phyloP scores from a whole-genome alignment of 2,888 invertebrate genomes.

The Busseola fusca region DNA sequence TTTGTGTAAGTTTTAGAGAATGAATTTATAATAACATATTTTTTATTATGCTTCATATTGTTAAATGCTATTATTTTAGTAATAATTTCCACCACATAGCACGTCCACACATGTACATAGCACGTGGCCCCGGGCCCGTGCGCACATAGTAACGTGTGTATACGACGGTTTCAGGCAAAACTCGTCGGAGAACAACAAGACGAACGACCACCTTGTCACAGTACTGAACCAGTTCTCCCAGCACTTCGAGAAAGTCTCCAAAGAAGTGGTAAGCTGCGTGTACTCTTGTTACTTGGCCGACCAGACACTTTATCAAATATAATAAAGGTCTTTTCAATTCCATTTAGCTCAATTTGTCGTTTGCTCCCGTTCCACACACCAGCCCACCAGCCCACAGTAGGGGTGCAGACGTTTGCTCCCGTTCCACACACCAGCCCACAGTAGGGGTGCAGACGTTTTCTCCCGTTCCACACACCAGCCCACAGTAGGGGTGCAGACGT shows the following conservation, averaged over 20 bases:
- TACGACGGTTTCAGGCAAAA: slow-evolving; percentile 80
- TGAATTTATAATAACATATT: slow-evolving; percentile 6
- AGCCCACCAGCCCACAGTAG: neutral
- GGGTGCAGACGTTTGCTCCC: too few species aligned
- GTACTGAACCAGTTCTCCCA: slow-evolving; percentile 79
- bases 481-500: too few species aligned
- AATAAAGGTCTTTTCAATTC: neutral
- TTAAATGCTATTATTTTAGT: slow-evolving; percentile 1
- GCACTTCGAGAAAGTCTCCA: slow-evolving; percentile 80
- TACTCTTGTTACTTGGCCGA: neutral
- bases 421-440: too few species aligned
- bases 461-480: too few species aligned
- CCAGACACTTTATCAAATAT: neutral
- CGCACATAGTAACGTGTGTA: slow-evolving; percentile 1
- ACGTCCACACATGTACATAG: slow-evolving; percentile 31
- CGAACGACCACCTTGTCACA: slow-evolving; percentile 75
- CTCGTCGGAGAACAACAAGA: slow-evolving; percentile 80
- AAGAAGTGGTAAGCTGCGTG: slow-evolving; percentile 77
- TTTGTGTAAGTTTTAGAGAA: neutral
- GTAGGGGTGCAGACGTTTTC: too few species aligned
- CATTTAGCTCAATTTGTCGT: neutral
- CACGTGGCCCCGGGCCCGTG: neutral
- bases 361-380: neutral
- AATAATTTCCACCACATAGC: neutral
- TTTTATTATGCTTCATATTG: slow-evolving; percentile 1